Conservation (phyloP, 2,797 vertebrate genomes). For the Falco concolor region DNA sequence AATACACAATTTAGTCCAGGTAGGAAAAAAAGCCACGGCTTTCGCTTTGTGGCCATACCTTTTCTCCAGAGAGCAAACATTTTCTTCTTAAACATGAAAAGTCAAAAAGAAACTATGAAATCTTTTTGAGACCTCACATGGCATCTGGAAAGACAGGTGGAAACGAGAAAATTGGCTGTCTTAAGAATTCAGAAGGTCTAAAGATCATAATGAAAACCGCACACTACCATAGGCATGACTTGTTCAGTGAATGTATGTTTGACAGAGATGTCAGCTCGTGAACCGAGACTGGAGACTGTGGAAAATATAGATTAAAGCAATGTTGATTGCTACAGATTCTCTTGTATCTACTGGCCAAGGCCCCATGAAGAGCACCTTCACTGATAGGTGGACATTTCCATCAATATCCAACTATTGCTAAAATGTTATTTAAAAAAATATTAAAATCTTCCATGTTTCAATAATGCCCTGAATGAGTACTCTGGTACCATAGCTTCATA, state of each 20-base stretch:
- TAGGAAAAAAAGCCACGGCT: background rate
- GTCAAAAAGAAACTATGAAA: background rate
- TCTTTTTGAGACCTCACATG: background rate
- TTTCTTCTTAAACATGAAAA: background rate
- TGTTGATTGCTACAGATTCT: background rate
- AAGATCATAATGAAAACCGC: background rate
- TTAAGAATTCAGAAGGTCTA: background rate
- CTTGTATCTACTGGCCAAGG: background rate
- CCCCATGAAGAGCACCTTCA: background rate
- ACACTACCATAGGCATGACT: background rate
- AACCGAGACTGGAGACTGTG: background rate
- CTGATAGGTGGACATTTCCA: background rate
- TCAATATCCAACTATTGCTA: background rate
- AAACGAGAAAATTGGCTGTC: background rate
- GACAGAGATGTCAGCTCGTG: background rate
- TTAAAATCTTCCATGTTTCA: background rate
- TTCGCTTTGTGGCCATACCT: background rate
- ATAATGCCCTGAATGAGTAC: background rate
- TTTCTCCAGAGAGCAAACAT: background rate
- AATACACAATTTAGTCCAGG: background rate
- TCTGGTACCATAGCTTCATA: background rate
- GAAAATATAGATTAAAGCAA: background rate
- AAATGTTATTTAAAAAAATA: background rate
- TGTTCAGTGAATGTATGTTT: background rate
- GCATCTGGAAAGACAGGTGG: background rate